Conservation (phyloP, 2,888 invertebrate genomes). For the Falcaria lacertinaria region DNA sequence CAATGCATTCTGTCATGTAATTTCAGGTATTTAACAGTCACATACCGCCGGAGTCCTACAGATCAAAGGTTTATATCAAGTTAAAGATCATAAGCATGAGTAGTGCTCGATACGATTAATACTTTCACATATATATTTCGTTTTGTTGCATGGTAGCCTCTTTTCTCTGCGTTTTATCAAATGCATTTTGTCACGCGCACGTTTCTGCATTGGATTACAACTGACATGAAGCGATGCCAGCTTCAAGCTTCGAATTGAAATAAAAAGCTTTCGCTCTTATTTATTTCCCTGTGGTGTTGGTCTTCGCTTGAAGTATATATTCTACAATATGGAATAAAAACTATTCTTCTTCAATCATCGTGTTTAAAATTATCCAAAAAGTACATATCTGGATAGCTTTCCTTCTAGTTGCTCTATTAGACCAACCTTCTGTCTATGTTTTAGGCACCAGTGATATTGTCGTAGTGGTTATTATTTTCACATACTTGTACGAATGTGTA, state of each 20-base stretch:
- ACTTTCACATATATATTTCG: slow-evolving; percentile 35
- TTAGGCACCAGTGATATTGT: background rate
- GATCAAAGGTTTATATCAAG: slow-evolving; percentile 91
- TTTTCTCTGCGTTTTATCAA: slow-evolving; percentile 31
- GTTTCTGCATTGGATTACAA: background rate
- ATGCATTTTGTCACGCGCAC: slow-evolving; percentile 31
- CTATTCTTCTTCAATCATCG: background rate
- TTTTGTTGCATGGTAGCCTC: slow-evolving; percentile 56
- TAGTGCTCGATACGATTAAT: slow-evolving; percentile 56
- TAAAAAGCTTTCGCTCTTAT: slow-evolving; percentile 42
- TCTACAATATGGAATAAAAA: background rate
- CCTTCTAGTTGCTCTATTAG: background rate
- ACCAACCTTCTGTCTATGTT: background rate
- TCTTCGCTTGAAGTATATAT: slow-evolving; percentile 24
- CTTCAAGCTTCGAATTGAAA: slow-evolving; percentile 11
- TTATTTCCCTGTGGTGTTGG: slow-evolving; percentile 50
- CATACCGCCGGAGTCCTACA: slow-evolving; percentile 95
- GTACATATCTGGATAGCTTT: background rate
- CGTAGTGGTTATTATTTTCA: background rate
- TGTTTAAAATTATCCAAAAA: background rate
- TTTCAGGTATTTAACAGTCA: slow-evolving; percentile 97
- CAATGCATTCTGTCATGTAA: slow-evolving; percentile 76
- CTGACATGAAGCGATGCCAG: background rate
- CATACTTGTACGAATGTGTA: background rate
- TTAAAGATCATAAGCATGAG: slow-evolving; percentile 74